Evolutionary conservation across 2,113 vertebrate genomes (phyloP), one percentile per base, ranked within the genome.

Genomic region (Marmota flaviventris): DNA sequence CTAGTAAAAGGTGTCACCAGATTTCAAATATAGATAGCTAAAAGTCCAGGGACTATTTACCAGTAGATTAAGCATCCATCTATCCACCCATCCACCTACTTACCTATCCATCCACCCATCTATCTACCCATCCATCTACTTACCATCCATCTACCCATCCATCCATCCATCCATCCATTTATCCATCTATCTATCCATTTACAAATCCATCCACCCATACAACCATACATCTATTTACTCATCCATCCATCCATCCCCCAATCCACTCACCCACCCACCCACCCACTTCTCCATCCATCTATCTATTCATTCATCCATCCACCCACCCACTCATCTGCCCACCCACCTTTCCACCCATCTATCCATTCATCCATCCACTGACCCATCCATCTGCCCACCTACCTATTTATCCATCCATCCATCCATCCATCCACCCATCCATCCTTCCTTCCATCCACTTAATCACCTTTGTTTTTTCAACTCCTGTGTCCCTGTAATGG

Each of bases 11-110:
- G 29, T 88, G 51, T 91, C 86, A 84, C 10, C 11, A 83, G 48
- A 96, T 92, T 89, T 58, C 32, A 78, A 92, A 85, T 10, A 39
- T 1, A 69, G n/a, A 12, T 25, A 73, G 10, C 13, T 72, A 92
- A 88, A 89, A 85, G 58, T 34, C 37, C 12, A 89, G 34, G 63
- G 0, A 4, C 2, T 85, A 69, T 45, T 58, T 63, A 65, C 67
- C 42, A 89, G 20, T 56, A 32, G 56, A 61, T 65, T 67, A 91
- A 25, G 27, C n/a, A 96, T 77, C 39, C 9, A 45, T 72, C 34
- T 16, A 45, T 11, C 8, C 7, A 45, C 42, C 42, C 42, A 45
- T 45, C 42, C 42, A 45, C 1, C 42, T 45, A 65, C 20, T 27
- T 24, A 27, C n/a, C 42, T 25, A 48, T 45, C 4, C 27, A 17